Evolutionary conservation across 1,140 invertebrate genomes (phyloP).

Genomic region (Hesperophylax magnus): DNA sequence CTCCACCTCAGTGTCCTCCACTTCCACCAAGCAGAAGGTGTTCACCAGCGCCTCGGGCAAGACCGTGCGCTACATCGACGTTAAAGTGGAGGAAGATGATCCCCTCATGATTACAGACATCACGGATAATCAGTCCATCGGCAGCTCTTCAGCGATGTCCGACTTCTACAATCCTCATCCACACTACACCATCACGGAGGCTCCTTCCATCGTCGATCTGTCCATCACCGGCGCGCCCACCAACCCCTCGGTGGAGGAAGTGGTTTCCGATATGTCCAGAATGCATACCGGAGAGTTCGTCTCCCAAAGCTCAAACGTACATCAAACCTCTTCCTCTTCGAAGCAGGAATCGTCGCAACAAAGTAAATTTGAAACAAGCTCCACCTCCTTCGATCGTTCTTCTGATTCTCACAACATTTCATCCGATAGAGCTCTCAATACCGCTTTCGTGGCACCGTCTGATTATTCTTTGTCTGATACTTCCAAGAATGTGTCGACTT

Average conservation of each 20-base stretch:
- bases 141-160: conserved; percentile 66
- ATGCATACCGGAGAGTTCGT: conserved; percentile 66
- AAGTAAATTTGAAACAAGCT: conserved; percentile 65
- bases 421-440: conserved; percentile 62
- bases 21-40: conserved; percentile 65
- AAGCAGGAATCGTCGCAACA: conserved; percentile 65
- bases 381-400: conserved; percentile 65
- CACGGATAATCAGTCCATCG: conserved; percentile 67
- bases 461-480: conserved; percentile 53
- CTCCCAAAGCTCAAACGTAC: conserved; percentile 61
- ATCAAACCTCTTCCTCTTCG: conserved; percentile 66
- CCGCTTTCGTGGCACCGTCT: conserved; percentile 65
- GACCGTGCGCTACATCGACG: conserved; percentile 69
- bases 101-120: conserved; percentile 70
- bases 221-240: conserved; percentile 57
- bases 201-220: conserved; percentile 67
- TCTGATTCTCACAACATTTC: conserved; percentile 58
- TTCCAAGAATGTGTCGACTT: conserved; percentile 63
- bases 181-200: conserved; percentile 70
- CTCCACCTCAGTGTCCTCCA: conserved; percentile 61
- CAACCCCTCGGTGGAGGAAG: conserved; percentile 62
- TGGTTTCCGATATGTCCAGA: conserved; percentile 67
- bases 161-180: conserved; percentile 69
- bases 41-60: conserved; percentile 65
- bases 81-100: conserved; percentile 70